phyloP scores from a whole-genome alignment of 2,797 vertebrate species.

The Siniperca undulata region DNA sequence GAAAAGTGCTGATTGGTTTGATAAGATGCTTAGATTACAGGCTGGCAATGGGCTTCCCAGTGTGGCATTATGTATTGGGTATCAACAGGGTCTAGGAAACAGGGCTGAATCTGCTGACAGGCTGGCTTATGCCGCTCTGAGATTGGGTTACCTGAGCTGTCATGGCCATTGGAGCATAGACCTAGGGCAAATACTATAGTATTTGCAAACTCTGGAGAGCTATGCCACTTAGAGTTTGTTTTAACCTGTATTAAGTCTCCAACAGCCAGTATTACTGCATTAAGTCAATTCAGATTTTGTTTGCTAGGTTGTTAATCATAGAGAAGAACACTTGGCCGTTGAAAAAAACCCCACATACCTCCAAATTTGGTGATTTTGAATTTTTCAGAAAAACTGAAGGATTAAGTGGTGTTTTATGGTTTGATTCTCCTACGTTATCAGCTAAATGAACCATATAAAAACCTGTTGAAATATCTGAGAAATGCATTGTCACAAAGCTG shows the following conservation, averaged over 20 bases:
- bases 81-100: slow-evolving; percentile 73
- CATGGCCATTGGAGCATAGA: slow-evolving; percentile 65
- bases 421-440: not conserved
- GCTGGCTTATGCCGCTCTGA: slow-evolving; percentile 63
- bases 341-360: not conserved
- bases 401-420: not conserved
- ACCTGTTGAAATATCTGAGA: too few relatives aligned
- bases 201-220: slow-evolving; percentile 14
- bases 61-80: slow-evolving; percentile 69
- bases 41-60: slow-evolving; percentile 68
- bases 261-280: not conserved
- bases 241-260: not conserved
- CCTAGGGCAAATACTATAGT: slow-evolving; percentile 2
- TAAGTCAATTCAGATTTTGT: not conserved
- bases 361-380: not conserved
- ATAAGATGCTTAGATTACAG: slow-evolving; percentile 80
- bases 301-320: not conserved
- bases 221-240: not conserved
- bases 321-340: not conserved
- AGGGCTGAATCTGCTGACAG: slow-evolving; percentile 71
- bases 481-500: not conserved
- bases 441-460: not conserved
- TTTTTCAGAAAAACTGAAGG: not conserved
- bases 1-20: slow-evolving; percentile 80
- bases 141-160: slow-evolving; percentile 64